A percentile compares a stretch with the other conserved stretches of the same genome.
Conservation (phyloP, 2,888 invertebrate species). For the Altica lythri region DNA sequence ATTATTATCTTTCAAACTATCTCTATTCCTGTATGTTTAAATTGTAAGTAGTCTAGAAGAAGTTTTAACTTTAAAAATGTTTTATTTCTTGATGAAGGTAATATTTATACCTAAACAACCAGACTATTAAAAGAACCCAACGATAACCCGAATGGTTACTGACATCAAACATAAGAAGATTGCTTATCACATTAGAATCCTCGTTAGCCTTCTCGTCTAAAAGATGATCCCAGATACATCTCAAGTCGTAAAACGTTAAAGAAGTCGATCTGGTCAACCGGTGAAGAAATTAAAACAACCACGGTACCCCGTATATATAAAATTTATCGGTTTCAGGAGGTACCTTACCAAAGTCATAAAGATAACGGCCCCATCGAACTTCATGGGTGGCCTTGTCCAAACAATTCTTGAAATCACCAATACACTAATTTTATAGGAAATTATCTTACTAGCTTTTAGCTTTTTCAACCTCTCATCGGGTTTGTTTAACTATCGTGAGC, state of each 20-base stretch:
- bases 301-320: slow-evolving; percentile 46
- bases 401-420: slow-evolving; percentile 48
- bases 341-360: slow-evolving; percentile 48
- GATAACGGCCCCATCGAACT: slow-evolving; percentile 44
- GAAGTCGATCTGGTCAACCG: slow-evolving; percentile 28
- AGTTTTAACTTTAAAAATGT: no score
- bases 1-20: no score
- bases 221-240: slow-evolving; percentile 33
- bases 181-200: slow-evolving; percentile 34
- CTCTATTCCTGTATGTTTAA: no score
- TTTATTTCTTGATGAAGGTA: no score
- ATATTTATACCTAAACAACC: slow-evolving; percentile 1
- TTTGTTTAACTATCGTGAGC: no score
- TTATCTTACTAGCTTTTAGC: slow-evolving; percentile 43
- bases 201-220: slow-evolving; percentile 36
- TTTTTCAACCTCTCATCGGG: slow-evolving; percentile 28
- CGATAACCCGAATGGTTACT: not conserved
- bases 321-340: slow-evolving; percentile 49
- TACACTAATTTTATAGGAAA: slow-evolving; percentile 45
- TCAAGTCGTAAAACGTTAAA: slow-evolving; percentile 38
- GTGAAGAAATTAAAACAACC: slow-evolving; percentile 40
- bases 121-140: slow-evolving; percentile 6
- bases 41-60: no score
- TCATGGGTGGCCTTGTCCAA: slow-evolving; percentile 49
- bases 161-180: slow-evolving; percentile 25